Evolutionary conservation across 2,797 vertebrate species (phyloP), one percentile per base, ranked within the genome.

Genomic region (Myotis myotis): DNA sequence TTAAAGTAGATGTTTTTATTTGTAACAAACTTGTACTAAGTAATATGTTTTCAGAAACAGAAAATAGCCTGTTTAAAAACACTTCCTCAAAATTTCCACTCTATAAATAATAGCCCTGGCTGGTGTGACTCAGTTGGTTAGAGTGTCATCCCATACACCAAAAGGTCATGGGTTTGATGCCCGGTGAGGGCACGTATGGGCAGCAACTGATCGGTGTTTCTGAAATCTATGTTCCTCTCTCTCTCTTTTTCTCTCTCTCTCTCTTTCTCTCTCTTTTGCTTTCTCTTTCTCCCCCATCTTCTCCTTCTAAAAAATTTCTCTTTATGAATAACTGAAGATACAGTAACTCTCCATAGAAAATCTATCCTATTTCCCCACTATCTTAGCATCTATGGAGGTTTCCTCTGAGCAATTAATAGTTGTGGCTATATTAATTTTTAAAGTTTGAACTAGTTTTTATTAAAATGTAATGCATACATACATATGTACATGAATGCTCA

Each of bases 371-470:
- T 80, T 91, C 74, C 57, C 30, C 16, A 38, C 7, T n/a, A 25
- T 75, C 66, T 81, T 83, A 74, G 2, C 8, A 70, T 95, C 9
- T 79, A 51, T 5, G 2, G 23, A 89, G 23, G 8, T 33, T 87
- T 94, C 81, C 62, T 17, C 30, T 49, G 3, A 93, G 22, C 47
- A 91, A 68, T 28, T 90, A 74, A 36, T 19, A 89, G 25, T 74
- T 85, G 17, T 74, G 25, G 25, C 33, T 94, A 33, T 44, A 38
- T 74, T 92, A 96, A 28, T 79, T 78, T 94, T 93, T n/a, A 53
- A 78, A 55, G 51, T 66, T 79, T 57, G 80, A 33, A 36, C 10
- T 33, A 38, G 8, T 22, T 87, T 79, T 76, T 79, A 55, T 66
- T 80, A 71, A 81, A 85, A 93, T 78, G 8, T 51, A 90, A 78